A percentile compares a stretch with the other conserved stretches of the same genome.
Conservation (phyloP, 2,113 vertebrate genomes). For the Brachyhypopomus occidentalis region DNA sequence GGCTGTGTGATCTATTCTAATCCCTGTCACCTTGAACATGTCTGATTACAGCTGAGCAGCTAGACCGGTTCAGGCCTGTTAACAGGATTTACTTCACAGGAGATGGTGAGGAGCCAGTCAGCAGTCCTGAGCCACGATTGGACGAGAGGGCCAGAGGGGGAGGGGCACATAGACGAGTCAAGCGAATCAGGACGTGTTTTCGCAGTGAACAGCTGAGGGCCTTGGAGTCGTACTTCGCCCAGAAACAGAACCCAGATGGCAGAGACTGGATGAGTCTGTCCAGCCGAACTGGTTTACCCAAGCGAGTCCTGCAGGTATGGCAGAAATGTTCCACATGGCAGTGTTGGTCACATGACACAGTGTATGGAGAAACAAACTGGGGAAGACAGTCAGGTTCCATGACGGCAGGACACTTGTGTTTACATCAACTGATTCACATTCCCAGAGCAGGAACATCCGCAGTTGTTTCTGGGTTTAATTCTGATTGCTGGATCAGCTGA, state of each 20-base stretch:
- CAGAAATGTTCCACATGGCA: background rate
- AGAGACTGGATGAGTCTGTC: slow-evolving; percentile 73
- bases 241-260: slow-evolving; percentile 73
- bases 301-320: slow-evolving; percentile 74
- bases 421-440: too few species aligned
- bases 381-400: too few species aligned
- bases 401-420: too few species aligned
- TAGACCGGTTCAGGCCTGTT: background rate
- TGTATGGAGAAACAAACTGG: too few species aligned
- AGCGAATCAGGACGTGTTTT: slow-evolving; percentile 75
- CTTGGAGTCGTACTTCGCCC: slow-evolving; percentile 72
- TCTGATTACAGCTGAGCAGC: background rate
- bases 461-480: too few species aligned
- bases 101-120: slow-evolving; percentile 69
- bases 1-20: too few species aligned
- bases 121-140: slow-evolving; percentile 66
- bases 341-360: too few species aligned
- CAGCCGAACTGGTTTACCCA: slow-evolving; percentile 72
- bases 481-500: too few species aligned
- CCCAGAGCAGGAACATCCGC: too few species aligned
- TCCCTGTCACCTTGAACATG: too few species aligned
- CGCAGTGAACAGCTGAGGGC: slow-evolving; percentile 73
- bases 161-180: slow-evolving; percentile 55
- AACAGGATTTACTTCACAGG: slow-evolving; percentile 26
- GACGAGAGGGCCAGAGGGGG: slow-evolving; percentile 47